Percentiles rank a stretch among this genome's conserved stretches.
phyloP scores from a whole-genome alignment of 2,797 vertebrate genomes.

The Staurois parvus region DNA sequence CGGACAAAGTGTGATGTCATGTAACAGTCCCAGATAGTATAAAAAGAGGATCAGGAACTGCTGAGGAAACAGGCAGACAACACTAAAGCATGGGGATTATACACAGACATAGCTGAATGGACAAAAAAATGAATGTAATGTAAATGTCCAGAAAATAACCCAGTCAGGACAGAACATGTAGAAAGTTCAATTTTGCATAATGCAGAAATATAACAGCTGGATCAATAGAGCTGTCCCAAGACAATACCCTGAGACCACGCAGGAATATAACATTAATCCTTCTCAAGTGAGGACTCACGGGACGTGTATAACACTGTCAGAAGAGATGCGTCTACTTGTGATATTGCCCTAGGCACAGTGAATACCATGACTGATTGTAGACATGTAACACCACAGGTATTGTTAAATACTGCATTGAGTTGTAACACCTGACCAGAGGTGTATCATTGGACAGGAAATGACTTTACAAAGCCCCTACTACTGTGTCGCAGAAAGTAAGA shows the following conservation, averaged over 20 bases:
- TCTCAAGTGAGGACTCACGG: background rate
- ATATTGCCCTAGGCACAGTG: background rate
- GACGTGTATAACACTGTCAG: background rate
- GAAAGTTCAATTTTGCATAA: slow-evolving; percentile 23
- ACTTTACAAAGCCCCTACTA: background rate
- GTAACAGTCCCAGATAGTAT: slow-evolving; percentile 38
- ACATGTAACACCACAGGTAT: background rate
- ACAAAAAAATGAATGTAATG: slow-evolving; percentile 63
- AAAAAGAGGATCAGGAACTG: slow-evolving; percentile 61
- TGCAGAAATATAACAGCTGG: slow-evolving; percentile 14
- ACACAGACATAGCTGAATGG: slow-evolving; percentile 63
- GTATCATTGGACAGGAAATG: slow-evolving; percentile 1
- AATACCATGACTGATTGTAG: background rate
- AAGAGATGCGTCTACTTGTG: background rate
- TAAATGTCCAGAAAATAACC: slow-evolving; percentile 60
- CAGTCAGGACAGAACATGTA: slow-evolving; percentile 14
- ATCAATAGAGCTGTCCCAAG: slow-evolving; percentile 11
- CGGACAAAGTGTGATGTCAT: slow-evolving; percentile 53
- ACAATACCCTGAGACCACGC: slow-evolving; percentile 2
- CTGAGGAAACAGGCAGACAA: slow-evolving; percentile 62
- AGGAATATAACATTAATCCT: slow-evolving; percentile 6
- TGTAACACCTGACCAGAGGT: slow-evolving; percentile 1
- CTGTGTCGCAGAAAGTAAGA: background rate
- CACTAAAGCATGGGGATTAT: slow-evolving; percentile 56
- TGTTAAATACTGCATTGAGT: background rate